Conservation (phyloP, 2,797 vertebrate species). For the Tapera naevia region DNA sequence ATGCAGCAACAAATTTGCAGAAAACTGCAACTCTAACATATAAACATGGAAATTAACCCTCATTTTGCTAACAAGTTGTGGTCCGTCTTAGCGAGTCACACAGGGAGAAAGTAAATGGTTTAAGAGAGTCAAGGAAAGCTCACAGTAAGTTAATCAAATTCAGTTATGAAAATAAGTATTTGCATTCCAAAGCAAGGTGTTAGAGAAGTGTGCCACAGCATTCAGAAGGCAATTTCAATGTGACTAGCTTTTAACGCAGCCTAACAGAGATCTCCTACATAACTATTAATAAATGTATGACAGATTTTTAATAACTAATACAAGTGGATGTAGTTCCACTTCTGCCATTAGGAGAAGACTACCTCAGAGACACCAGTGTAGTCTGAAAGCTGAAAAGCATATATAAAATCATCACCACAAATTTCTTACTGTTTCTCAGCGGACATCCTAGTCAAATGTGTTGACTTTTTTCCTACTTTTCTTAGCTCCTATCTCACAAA, state of each 20-base stretch:
- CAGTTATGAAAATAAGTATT: background rate
- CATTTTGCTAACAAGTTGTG: background rate
- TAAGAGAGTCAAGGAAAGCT: background rate
- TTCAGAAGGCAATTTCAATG: background rate
- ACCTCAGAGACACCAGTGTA: background rate
- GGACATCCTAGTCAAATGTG: background rate
- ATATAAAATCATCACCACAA: background rate
- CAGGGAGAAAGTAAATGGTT: background rate
- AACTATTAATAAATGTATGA: background rate
- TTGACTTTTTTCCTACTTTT: background rate
- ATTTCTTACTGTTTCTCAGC: background rate
- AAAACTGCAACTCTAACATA: background rate
- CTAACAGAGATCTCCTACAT: background rate
- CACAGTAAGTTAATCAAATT: background rate
- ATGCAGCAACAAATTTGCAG: background rate
- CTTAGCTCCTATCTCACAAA: background rate
- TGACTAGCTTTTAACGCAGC: background rate
- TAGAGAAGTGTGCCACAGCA: background rate
- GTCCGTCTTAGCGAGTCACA: fast-evolving
- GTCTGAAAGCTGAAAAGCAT: background rate
- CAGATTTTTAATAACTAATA: conserved; percentile 29
- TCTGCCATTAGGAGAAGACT: background rate
- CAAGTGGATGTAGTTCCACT: background rate
- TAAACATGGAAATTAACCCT: background rate
- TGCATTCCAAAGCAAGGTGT: background rate